Base-by-base conservation (phyloP, 2,113 vertebrate genomes). In the Gopherus flavomarginatus region DNA sequence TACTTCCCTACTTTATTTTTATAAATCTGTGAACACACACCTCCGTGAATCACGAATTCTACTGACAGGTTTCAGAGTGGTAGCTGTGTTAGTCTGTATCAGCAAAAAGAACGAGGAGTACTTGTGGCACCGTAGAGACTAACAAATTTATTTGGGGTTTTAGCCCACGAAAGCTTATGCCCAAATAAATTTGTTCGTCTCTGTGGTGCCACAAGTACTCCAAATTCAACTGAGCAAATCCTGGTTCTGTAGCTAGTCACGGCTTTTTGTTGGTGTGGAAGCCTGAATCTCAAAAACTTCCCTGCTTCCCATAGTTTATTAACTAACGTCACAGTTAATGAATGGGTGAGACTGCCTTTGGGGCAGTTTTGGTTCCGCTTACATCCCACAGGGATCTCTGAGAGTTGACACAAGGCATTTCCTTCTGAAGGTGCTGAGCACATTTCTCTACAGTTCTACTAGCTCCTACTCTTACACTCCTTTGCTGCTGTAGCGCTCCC, bases 11-110 rank as follows among this genome's bases (percentile, higher is more conserved):
- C 54, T 44, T 8, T 38, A 17, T 47, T 49, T 44, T 26, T 47
- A 6, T 6, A 1, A n/a, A 5, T 31, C 8, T 87, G 88, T 0
- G 1, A 53, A 1, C 2, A 6, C 50, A 7, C 0, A 0, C 35
- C 31, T 7, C 82, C 56, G 59, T 83, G 69, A 75, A 75, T 72
- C 69, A 38, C 24, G 7, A 42, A 42, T 59, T 54, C 52, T 52
- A 52, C 52, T 50, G 50, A 16, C 50, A 50, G 50, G 50, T 19
- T 53, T 17, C 52, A 53, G 52, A 53, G 17, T 53, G 52, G 52
- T 53, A 53, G 52, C 52, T 7, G 16, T 53, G 52, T 53, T 53
- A 53, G 52, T 53, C 52, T 53, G 52, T 53, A 53, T 53, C 52
- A 53, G 52, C 52, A 53, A 19, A 53, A 50, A 50, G 50, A 53